A percentile compares a stretch with the other conserved stretches of the same genome.
Conservation (phyloP, 2,797 vertebrate species). For the Cynopterus sphinx region DNA sequence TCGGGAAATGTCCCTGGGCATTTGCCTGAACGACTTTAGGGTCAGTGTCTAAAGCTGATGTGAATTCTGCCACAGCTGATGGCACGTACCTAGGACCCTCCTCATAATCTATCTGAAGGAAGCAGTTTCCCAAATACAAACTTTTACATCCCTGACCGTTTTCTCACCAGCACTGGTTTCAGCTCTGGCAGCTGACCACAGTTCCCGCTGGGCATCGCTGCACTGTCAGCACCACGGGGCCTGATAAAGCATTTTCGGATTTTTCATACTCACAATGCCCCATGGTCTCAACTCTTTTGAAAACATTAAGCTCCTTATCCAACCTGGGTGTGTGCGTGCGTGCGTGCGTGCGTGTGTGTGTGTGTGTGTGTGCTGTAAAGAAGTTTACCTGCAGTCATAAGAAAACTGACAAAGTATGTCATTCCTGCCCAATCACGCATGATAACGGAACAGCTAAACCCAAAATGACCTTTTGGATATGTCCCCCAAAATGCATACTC, state of each 20-base stretch:
- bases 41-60: not conserved
- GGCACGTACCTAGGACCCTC: not conserved
- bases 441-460: not conserved
- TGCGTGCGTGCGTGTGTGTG: not conserved
- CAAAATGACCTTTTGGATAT: not conserved
- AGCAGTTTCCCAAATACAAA: not conserved
- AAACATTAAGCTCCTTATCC: slow-evolving; percentile 17
- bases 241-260: slow-evolving; percentile 30
- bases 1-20: not conserved
- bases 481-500: not conserved
- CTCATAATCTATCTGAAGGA: not conserved
- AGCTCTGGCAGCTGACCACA: not conserved
- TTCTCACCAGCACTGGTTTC: not conserved
- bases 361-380: not conserved
- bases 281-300: not conserved
- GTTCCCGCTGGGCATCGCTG: not conserved
- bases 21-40: not conserved
- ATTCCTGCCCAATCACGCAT: rapidly evolving
- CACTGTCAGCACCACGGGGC: not conserved
- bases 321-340: not conserved
- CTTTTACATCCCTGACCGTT: not conserved
- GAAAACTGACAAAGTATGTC: not conserved
- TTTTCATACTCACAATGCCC: not conserved
- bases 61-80: not conserved
- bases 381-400: not conserved